Conservation (phyloP, 2,888 invertebrate species). For the Pharmacophagus antenor region DNA sequence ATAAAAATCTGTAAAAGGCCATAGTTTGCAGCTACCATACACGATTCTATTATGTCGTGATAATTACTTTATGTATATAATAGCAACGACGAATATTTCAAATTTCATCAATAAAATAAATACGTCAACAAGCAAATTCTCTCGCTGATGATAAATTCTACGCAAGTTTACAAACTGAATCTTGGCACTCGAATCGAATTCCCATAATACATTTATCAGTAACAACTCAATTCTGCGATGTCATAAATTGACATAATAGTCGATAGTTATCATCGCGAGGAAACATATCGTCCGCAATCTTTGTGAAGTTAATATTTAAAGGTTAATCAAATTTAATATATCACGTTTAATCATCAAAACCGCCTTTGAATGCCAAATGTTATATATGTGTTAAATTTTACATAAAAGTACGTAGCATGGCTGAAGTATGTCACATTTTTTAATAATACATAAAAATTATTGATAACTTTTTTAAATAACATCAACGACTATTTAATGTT, state of each 20-base stretch:
- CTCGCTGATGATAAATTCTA: slow-evolving; percentile 11
- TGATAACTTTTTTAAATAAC: no score
- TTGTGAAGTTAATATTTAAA: neutral
- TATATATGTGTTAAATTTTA: neutral
- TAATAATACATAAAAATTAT: no score
- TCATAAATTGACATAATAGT: slow-evolving; percentile 16
- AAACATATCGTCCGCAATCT: neutral
- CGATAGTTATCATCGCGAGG: neutral
- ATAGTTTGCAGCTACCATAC: no score
- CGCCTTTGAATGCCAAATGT: neutral
- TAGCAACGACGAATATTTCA: slow-evolving; percentile 1
- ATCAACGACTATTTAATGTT: no score
- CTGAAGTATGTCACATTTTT: neutral
- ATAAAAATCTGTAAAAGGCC: no score
- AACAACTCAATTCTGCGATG: slow-evolving; percentile 25
- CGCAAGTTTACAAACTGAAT: slow-evolving; percentile 22
- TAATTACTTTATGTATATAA: no score
- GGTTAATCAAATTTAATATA: slow-evolving; percentile 5
- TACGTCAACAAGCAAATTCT: slow-evolving; percentile 16
- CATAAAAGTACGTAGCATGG: neutral
- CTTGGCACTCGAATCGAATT: slow-evolving; percentile 29
- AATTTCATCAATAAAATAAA: slow-evolving; percentile 8
- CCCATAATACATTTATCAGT: slow-evolving; percentile 26
- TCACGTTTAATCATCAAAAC: neutral
- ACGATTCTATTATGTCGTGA: no score